A percentile compares a stretch with the other conserved stretches of the same genome.
These are phyloP conservation scores for Lycocerus yunnanus DNA, from an alignment of 2,888 invertebrate genomes.

Conservation along the genomic window DNA sequence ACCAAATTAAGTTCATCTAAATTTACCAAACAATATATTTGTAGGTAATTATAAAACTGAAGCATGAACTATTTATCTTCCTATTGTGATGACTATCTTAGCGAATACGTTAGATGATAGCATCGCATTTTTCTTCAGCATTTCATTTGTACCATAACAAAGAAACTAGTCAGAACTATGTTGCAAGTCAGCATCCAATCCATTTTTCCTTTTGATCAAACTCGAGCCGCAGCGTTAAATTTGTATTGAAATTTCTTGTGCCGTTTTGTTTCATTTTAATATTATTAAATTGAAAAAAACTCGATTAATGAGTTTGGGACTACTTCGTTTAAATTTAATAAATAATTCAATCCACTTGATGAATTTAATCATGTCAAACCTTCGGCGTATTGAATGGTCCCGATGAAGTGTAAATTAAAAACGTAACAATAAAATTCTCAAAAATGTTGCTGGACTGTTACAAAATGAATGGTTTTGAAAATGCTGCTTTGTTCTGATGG, in stretches of 20 bases:
- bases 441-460: not conserved
- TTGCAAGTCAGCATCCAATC: slow-evolving; percentile 46
- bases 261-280: not conserved
- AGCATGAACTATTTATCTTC: not conserved
- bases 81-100: slow-evolving; percentile 1
- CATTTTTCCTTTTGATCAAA: not conserved
- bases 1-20: not conserved
- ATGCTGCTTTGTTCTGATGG: slow-evolving; percentile 9
- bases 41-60: not conserved
- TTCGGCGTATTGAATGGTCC: not conserved
- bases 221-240: not conserved
- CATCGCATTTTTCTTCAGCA: slow-evolving; percentile 23
- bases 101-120: slow-evolving; percentile 14
- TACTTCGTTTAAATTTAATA: not conserved
- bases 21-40: not conserved
- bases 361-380: not conserved
- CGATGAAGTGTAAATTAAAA: not conserved
- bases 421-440: not conserved
- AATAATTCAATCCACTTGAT: not conserved
- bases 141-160: slow-evolving; percentile 39
- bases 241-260: not conserved
- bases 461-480: slow-evolving; percentile 5
- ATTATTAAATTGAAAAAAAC: not conserved
- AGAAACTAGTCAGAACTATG: slow-evolving; percentile 41
- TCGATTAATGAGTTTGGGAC: not conserved